phyloP scores from a whole-genome alignment of 1,140 invertebrate species.

The Zaprionus tsacasi region DNA sequence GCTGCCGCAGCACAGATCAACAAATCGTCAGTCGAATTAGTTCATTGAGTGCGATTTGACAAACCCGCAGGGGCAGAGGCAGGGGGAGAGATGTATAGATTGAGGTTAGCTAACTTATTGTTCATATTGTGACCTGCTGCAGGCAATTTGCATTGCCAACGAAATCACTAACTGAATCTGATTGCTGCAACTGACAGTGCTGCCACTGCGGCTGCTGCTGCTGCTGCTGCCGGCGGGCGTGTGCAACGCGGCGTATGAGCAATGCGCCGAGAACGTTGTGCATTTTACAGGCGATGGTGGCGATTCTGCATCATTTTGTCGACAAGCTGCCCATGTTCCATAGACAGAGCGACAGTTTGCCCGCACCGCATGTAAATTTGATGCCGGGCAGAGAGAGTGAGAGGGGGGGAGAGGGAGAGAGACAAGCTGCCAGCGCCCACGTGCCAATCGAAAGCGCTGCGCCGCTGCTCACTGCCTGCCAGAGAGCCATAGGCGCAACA shows the following conservation, averaged over 20 bases:
- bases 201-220: slow-evolving; percentile 14
- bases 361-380: slow-evolving; percentile 55
- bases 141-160: slow-evolving; percentile 8
- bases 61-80: too few species aligned
- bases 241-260: slow-evolving; percentile 42
- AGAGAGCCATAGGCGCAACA: neutral
- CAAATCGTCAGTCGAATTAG: slow-evolving; percentile 1
- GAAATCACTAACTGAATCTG: neutral
- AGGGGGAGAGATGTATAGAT: neutral
- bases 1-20: neutral
- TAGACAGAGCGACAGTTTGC: neutral
- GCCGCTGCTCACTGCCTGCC: slow-evolving; percentile 25
- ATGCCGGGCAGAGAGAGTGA: slow-evolving; percentile 23
- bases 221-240: slow-evolving; percentile 14
- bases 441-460: slow-evolving; percentile 52
- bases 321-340: slow-evolving; percentile 10
- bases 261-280: slow-evolving; percentile 34
- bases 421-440: slow-evolving; percentile 52
- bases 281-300: slow-evolving; percentile 41
- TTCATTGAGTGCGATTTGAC: slow-evolving; percentile 37
- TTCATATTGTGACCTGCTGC: slow-evolving; percentile 26
- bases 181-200: slow-evolving; percentile 37
- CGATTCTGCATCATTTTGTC: slow-evolving; percentile 54
- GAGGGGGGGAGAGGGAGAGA: neutral
- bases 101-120: slow-evolving; percentile 29